Percentiles rank a stretch among this genome's conserved stretches.
phyloP scores from a whole-genome alignment of 2,113 vertebrate genomes.

The Rhabdornis inornatus region DNA sequence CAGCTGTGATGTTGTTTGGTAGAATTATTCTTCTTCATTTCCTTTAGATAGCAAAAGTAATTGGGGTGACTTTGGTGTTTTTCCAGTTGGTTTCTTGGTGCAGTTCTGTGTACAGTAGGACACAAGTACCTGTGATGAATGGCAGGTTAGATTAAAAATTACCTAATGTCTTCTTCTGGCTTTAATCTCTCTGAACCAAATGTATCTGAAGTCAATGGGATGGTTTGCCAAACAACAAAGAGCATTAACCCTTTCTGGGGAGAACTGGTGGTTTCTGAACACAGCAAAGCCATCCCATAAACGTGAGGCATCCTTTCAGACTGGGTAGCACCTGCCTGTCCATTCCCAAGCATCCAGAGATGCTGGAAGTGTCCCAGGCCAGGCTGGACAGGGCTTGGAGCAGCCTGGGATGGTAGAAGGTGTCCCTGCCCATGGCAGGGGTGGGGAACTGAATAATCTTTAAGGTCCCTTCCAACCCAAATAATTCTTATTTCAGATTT shows the following conservation, averaged over 20 bases:
- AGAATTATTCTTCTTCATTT: neutral
- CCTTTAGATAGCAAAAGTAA: neutral
- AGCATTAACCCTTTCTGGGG: slow-evolving; percentile 9
- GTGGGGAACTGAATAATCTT: neutral
- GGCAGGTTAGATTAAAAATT: slow-evolving; percentile 41
- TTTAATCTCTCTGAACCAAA: slow-evolving; percentile 10
- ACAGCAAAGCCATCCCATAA: neutral
- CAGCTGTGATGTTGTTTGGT: neutral
- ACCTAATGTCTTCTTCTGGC: neutral
- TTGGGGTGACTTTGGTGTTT: neutral
- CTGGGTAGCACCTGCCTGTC: neutral
- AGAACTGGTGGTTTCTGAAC: neutral
- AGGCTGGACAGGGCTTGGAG: neutral
- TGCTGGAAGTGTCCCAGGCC: neutral
- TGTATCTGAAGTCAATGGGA: slow-evolving; percentile 1
- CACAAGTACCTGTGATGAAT: neutral
- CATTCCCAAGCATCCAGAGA: neutral
- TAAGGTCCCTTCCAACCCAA: neutral
- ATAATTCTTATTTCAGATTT: neutral
- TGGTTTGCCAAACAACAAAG: slow-evolving; percentile 15
- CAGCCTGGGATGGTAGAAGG: rapidly evolving
- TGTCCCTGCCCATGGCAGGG: neutral
- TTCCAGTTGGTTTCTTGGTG: neutral
- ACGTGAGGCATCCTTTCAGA: neutral
- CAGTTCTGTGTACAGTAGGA: neutral